Conservation (phyloP, 2,888 invertebrate genomes). For the Temnothorax rugatulus region DNA sequence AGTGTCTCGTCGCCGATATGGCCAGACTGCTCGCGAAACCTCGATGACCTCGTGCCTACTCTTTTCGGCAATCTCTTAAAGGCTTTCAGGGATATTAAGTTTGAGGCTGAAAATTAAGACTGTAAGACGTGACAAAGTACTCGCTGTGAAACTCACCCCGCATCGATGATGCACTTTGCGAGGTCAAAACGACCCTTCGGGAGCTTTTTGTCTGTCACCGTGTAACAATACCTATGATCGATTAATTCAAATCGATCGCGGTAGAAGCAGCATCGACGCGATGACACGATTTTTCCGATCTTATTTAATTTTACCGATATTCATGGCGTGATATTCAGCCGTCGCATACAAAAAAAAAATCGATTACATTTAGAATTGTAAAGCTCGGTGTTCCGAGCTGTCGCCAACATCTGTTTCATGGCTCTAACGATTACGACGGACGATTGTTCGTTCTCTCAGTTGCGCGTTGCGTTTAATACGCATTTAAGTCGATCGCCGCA, state of each 20-base stretch:
- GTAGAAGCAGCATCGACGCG: neutral
- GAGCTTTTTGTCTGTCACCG: neutral
- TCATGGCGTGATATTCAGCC: neutral
- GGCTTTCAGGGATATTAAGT: constrained; percentile 57
- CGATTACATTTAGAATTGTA: constrained; percentile 13
- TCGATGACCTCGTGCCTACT: neutral
- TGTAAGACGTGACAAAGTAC: constrained; percentile 12
- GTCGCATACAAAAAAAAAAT: neutral
- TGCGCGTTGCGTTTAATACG: constrained; percentile 6
- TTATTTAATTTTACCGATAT: constrained; percentile 8
- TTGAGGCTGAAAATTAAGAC: constrained; percentile 46
- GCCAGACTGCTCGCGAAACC: neutral
- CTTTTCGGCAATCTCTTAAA: constrained; percentile 46
- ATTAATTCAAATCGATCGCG: neutral
- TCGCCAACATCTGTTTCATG: neutral
- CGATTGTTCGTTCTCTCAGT: neutral
- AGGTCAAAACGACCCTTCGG: neutral
- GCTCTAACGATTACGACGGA: neutral
- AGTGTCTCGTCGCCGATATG: constrained; percentile 44
- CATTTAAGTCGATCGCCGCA: constrained; percentile 29
- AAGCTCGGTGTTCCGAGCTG: neutral
- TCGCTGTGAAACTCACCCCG: neutral
- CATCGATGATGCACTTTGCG: constrained; percentile 29
- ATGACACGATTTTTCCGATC: constrained; percentile 7
- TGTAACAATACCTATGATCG: neutral